Base-by-base conservation (phyloP, 2,113 vertebrate genomes). In the Lamprotornis superbus region DNA sequence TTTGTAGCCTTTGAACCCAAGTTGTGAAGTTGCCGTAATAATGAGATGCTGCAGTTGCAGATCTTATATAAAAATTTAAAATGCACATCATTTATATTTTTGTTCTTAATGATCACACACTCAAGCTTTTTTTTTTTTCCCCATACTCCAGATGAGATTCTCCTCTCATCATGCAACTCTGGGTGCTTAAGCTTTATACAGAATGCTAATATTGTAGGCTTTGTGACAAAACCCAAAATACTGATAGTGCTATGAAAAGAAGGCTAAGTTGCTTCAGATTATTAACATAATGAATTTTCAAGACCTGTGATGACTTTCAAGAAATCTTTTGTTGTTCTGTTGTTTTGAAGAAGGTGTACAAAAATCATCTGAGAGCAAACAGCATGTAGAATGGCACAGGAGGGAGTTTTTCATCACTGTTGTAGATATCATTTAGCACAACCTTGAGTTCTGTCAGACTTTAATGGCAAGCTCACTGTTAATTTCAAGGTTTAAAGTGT, bases 401-500 rank as follows among this genome's bases (percentile, higher is more conserved):
- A 88, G 70, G 77, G 81, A 89, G 76, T 80, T 95, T 93, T 95
- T 92, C 46, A 39, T 69, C 65, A 68, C 49, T 78, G 50, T 85
- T 86, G 57, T 94, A 79, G 75, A 83, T 96, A 84, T 83, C 59
- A 46, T 80, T 93, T 89, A 56, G 64, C 22, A 42, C 37, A 85
- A 31, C 60, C 59, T 52, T 83, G 49, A 81, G 77, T 40, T 84
- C 90, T 88, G 71, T 73, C 78, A 63, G 57, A 46, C 52, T 92
- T 81, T 85, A 96, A 96, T 92, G 83, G 81, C 85, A 96, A 96
- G 49, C 56, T 95, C 63, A 50, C 67, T 94, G 81, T 74, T 95
- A 94, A 84, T 94, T 94, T 94, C 76, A 74, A 93, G 93, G 83
- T 93, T 95, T 77, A 90, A 90, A 95, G 79, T 77, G 55, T 89